Percentiles rank a stretch among this genome's conserved stretches.
Conservation (phyloP, 2,113 vertebrate genomes). For the Hemibagrus wyckioides region DNA sequence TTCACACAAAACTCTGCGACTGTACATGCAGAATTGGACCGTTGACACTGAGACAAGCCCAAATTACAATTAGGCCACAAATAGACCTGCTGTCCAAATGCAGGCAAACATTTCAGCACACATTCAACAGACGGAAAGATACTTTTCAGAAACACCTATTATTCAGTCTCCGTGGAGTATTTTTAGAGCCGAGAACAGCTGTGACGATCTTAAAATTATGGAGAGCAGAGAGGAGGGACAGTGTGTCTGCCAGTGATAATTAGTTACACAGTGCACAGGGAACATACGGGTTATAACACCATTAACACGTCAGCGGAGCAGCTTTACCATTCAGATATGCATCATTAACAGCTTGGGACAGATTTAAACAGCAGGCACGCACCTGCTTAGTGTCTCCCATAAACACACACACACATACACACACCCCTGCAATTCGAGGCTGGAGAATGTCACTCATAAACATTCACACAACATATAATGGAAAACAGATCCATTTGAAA, state of each 20-base stretch:
- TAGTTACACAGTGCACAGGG: constrained; percentile 14
- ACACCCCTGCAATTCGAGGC: neutral
- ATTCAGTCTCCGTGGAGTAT: neutral
- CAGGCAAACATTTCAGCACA: neutral
- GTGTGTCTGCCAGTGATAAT: constrained; percentile 27
- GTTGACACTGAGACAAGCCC: neutral
- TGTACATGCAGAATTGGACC: constrained; percentile 1
- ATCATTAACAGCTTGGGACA: constrained; percentile 34
- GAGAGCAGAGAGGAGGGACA: constrained; percentile 4
- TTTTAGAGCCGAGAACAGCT: constrained; percentile 6
- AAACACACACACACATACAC: neutral
- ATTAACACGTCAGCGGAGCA: constrained; percentile 34
- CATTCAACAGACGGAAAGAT: neutral
- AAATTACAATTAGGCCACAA: neutral
- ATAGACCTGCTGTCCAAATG: constrained; percentile 13
- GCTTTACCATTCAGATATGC: constrained; percentile 21
- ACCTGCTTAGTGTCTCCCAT: constrained; percentile 28
- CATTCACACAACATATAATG: neutral
- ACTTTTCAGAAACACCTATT: constrained; percentile 16
- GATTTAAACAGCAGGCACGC: constrained; percentile 41
- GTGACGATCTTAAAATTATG: constrained; percentile 21
- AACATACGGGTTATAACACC: constrained; percentile 27
- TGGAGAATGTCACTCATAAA: neutral
- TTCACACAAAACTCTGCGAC: neutral
- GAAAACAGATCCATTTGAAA: neutral